Evolutionary conservation across 2,113 vertebrate genomes (phyloP), one percentile per base, ranked within the genome.

Genomic region (Irena cyanogastra): DNA sequence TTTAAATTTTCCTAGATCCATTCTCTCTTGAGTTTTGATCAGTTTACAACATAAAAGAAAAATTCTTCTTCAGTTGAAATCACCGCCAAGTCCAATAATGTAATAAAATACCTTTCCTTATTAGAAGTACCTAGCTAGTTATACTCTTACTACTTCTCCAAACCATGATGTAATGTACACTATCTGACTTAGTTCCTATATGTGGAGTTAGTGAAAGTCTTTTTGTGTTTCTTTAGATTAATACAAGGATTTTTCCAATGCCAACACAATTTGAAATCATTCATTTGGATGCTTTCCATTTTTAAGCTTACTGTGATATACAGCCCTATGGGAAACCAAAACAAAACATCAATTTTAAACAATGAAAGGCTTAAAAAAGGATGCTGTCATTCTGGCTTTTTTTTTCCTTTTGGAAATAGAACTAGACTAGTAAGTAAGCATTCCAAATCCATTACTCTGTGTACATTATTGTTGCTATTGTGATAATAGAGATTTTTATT

Each of bases 401-500:
- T 68, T 91, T 96, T 94, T 95, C 97, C 97, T 92, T 98, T 97
- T 94, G 92, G 95, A 97, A 97, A 95, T 97, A 98, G 97, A 96
- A 86, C 96, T 98, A 98, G 97, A 96, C 87, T 98, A 98, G 97
- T 96, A 97, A 94, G 83, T 97, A 95, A 94, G 95, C 97, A 98
- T 97, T 97, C 97, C 97, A 97, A 80, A 96, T 91, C 96, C 98
- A 97, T 98, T 96, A 96, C 96, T 97, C 95, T 97, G 97, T 98
- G 97, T 98, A 98, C 97, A 97, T 98, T 97, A 97, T 97, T 97
- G 97, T 98, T 97, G 97, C 98, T 97, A 83, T 98, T 97, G 98
- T 98, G 98, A 98, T 97, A 97, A 98, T 97, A 98, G 98, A 98
- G 97, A 97, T 96, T 98, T 98, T 98, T 98, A 98, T 98, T 98